These are phyloP conservation scores for Venustoraphidia nigricollis DNA, from an alignment of 2,888 invertebrate species.

Conservation along the genomic window DNA sequence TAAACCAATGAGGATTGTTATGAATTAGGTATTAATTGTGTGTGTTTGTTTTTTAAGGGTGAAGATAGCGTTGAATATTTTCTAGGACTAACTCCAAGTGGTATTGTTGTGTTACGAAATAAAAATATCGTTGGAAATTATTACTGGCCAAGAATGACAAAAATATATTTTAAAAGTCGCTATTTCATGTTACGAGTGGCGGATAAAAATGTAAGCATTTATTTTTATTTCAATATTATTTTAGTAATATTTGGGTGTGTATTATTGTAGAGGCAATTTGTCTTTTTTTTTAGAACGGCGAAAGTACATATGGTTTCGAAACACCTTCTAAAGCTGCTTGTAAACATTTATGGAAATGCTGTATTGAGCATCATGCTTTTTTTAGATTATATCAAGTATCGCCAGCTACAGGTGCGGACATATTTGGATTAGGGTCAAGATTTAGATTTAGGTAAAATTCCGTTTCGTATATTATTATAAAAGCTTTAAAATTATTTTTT, in stretches of 20 bases:
- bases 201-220: conserved; percentile 78
- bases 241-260: conserved; percentile 3
- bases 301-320: conserved; percentile 93
- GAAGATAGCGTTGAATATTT: conserved; percentile 95
- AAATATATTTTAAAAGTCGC: conserved; percentile 90
- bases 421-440: conserved; percentile 64
- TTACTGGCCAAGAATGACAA: conserved; percentile 95
- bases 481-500: conserved; percentile 2
- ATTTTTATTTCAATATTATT: background rate
- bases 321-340: conserved; percentile 83
- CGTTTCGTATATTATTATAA: background rate
- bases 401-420: conserved; percentile 52
- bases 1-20: too few species aligned
- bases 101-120: conserved; percentile 84
- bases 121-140: conserved; percentile 95
- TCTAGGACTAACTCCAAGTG: conserved; percentile 88
- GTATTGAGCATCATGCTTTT: conserved; percentile 90
- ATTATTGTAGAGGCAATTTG: background rate
- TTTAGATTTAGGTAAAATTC: conserved; percentile 55
- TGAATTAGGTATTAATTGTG: background rate
- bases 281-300: conserved; percentile 55
- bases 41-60: conserved; percentile 42
- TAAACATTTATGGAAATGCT: conserved; percentile 92
- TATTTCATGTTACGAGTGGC: conserved; percentile 93
- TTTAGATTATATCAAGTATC: conserved; percentile 74